Base-by-base conservation (phyloP, 1,140 invertebrate genomes). In the Microvelia longipes region DNA sequence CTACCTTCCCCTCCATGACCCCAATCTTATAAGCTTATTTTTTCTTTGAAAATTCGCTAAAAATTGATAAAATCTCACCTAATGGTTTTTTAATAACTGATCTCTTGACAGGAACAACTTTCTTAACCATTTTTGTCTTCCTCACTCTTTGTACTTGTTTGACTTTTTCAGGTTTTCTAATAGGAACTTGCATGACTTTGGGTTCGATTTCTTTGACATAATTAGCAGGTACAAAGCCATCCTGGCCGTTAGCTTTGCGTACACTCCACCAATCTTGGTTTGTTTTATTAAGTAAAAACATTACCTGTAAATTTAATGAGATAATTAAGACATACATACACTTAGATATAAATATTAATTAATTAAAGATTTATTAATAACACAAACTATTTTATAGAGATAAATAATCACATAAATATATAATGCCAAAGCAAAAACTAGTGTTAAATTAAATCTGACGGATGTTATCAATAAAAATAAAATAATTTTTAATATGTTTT, bases 181-280 rank as follows among this genome's bases (percentile, higher is more conserved):
- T 89, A 77, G 92, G 87, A 28, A 94, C 90, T 79, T 90, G 85
- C 75, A 86, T 87, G 1, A 93, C 85, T 75, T 94, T 90, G 0
- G 93, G 91, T 73, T 95, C 94, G 64, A 97, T 87, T 80, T 98
- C 93, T 28, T 89, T 86, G 0, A 98, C 93, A 80, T 98, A 98
- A 80, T 98, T 98, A 0, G 95, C 94, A 0, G 97, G 97, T 1
- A 98, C 95, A 81, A 98, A 99, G 14, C 96, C 96, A 76, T 98
- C 95, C 0, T 87, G 85, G 0, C 94, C 91, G 76, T 94, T 93
- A 0, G 86, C 85, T 81, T 96, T 97, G 15, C 94, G 83, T 2
- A 98, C 91, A 75, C 92, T 93, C 97, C 97, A 99, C 96, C 97
- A 99, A 79, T 99, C 97, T 0, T 88, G 85, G 79, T 98, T 98